Base-by-base conservation (phyloP, 2,797 vertebrate species). In the Coccyzus lansbergi region DNA sequence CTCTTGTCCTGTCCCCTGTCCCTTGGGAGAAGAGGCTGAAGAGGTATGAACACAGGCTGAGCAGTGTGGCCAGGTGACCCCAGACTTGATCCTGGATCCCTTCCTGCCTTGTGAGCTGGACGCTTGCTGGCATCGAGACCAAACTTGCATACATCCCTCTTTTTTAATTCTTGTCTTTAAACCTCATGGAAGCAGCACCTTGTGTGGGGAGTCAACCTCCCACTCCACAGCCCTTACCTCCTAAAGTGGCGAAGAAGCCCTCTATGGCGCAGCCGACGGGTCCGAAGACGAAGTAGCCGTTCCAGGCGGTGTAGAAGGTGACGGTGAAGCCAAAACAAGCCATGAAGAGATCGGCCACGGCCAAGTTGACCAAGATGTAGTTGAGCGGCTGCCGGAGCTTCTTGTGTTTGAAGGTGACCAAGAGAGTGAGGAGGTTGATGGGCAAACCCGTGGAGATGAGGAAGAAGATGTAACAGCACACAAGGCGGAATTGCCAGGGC, bases 321-420 rank as follows among this genome's bases (percentile, higher is more conserved):
- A 98, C 97, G 2, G 98, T 98, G 97, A 98, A 98, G 86, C 98
- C 98, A 22, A 98, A 98, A 36, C 40, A 49, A 74, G 97, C 97
- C 98, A 98, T 98, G 94, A 97, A 96, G 85, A 98, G 97, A n/a
- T 98, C 98, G 7, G 98, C 98, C 77, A 98, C 98, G 0, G 98
- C 98, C 96, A 98, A 93, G 97, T 98, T 98, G 68, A 98, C 98
- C 78, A 98, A 93, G 95, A 98, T 98, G 86, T 97, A 98, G 96
- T 98, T 98, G 67, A 98, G 98, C 2, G 98, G 98, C 91, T 98
- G 98, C 34, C 97, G 97, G 21, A 98, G 98, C 93, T 98, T 98
- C 97, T 98, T 98, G 96, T 98, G 98, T 83, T 98, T 98, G 79
- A 97, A 97, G 52, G 98, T 98, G 87, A 97, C 98, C 20, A 98